Evolutionary conservation across 2,113 vertebrate species (phyloP), one percentile per base, ranked within the genome.

Genomic region (Genyomyrus donnyi): DNA sequence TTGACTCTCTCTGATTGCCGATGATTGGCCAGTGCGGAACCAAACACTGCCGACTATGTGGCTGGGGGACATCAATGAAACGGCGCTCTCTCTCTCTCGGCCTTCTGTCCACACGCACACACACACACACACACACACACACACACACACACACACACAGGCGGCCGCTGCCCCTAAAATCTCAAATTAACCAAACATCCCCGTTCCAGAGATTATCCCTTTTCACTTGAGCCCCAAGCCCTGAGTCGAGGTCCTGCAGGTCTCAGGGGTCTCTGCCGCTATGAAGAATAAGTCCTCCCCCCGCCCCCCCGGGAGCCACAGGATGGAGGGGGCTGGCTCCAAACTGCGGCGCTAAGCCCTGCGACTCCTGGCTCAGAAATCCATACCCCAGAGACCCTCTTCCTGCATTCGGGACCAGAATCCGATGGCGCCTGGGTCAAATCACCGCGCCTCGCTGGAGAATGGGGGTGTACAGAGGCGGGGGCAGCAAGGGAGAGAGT

Each of bases 181-280:
- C 66, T 74, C 27, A 74, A 27, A 74, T 74, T 74, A 74, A 74
- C 66, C 39, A 86, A 24, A 50, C 84, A 86, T 86, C 24, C 45
- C 24, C 5, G 46, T 49, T 45, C 45, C 45, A 27, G 84, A 50
- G 84, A 86, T 49, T 45, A 86, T 49, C 48, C 46, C 11, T 48
- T 86, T 86, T 86, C 46, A 27, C 45, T 49, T 86, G 10, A 86
- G 84, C 24, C 84, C 84, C 84, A 86, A 86, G 46, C 10, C 84
- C 84, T 42, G 45, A 86, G 31, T 86, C 21, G 24, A 48, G 46
- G 45, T n/a, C 84, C 48, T n/a, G 45, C 45, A 2, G 24, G 48
- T 31, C 45, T 50, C 84, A 15, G 45, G 48, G 24, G 83, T 42
- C 83, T 49, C 8, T 9, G 83, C 10, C 7, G 3, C 84, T 86